Conservation (phyloP, 2,113 vertebrate genomes). For the Esox niger region DNA sequence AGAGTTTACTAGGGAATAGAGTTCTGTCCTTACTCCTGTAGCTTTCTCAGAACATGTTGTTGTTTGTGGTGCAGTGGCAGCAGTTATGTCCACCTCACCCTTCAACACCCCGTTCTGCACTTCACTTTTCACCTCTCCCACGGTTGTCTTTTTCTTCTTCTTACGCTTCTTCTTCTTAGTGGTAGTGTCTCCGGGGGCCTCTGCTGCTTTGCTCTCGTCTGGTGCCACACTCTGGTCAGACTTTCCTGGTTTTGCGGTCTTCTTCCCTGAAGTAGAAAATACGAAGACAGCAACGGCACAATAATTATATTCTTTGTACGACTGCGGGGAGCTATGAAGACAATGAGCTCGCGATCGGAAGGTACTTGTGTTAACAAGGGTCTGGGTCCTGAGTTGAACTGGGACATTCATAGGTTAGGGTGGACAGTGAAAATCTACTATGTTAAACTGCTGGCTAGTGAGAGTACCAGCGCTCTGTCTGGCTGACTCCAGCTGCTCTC, state of each 20-base stretch:
- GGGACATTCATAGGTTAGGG: too few species aligned
- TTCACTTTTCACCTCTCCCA: background rate
- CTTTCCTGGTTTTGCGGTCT: background rate
- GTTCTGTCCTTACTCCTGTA: background rate
- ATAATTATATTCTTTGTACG: too few species aligned
- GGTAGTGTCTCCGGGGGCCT: background rate
- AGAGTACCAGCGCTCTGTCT: too few species aligned
- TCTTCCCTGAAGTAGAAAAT: background rate
- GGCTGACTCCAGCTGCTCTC: too few species aligned
- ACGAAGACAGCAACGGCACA: too few species aligned
- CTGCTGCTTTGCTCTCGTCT: background rate
- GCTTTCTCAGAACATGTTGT: background rate
- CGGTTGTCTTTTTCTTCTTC: constrained; percentile 42
- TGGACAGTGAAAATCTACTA: too few species aligned
- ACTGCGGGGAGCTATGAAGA: too few species aligned
- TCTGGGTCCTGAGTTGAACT: too few species aligned
- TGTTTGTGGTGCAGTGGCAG: background rate
- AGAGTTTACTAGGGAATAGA: background rate
- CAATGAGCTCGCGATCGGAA: too few species aligned
- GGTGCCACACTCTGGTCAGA: too few species aligned
- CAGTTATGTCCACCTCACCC: background rate
- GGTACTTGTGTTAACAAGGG: too few species aligned
- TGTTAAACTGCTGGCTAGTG: too few species aligned
- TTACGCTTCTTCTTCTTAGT: constrained; percentile 38
- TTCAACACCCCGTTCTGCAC: background rate